Conservation (phyloP, 2,113 vertebrate species). For the Bos taurus region DNA sequence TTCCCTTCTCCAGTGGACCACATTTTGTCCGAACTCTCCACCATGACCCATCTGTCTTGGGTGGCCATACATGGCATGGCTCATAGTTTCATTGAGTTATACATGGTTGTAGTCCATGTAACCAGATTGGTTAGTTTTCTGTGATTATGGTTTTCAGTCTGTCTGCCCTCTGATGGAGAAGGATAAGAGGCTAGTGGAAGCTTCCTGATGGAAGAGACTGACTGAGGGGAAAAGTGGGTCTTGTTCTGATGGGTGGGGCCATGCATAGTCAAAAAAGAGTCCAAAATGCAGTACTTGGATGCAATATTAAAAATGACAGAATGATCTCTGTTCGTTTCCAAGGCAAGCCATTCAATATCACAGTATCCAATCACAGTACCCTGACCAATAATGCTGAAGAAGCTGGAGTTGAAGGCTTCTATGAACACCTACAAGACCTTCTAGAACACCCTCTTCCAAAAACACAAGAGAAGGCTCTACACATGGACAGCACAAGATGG, state of each 20-base stretch:
- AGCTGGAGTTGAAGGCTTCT: neutral
- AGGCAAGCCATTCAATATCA: neutral
- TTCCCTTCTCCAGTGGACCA: neutral
- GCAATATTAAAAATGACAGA: neutral
- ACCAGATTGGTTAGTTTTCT: neutral
- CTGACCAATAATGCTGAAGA: neutral
- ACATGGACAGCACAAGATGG: neutral
- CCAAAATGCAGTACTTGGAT: neutral
- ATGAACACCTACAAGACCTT: neutral
- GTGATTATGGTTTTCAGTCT: neutral
- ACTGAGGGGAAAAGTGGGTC: neutral
- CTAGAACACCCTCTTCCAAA: neutral
- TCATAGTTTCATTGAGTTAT: neutral
- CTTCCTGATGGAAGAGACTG: neutral
- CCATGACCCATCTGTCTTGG: neutral
- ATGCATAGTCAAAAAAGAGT: neutral
- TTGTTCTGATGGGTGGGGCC: neutral
- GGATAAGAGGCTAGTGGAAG: neutral
- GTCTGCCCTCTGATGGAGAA: neutral
- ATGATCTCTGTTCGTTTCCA: neutral
- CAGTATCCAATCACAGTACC: neutral
- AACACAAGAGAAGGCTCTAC: neutral
- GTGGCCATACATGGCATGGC: neutral
- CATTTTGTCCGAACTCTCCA: neutral
- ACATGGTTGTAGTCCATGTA: neutral